phyloP scores from a whole-genome alignment of 2,888 invertebrate genomes.

The Drosophila anomelani region DNA sequence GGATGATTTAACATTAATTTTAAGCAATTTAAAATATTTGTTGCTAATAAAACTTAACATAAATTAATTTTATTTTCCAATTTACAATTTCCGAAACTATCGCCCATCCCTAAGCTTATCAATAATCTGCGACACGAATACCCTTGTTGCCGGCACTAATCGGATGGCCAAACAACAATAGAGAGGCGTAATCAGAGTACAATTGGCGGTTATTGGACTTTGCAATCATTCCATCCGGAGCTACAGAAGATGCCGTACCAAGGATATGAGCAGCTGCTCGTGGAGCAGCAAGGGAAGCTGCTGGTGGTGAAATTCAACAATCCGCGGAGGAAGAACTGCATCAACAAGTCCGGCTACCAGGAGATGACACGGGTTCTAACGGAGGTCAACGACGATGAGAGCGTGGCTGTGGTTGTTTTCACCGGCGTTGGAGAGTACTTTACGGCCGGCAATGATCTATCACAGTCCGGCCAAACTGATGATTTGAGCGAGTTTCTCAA shows the following conservation, averaged over 20 bases:
- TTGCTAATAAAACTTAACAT: too few relatives aligned
- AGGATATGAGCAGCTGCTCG: constrained; percentile 65
- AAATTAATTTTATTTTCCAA: not conserved
- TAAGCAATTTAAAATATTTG: not conserved
- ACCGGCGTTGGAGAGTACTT: constrained; percentile 86
- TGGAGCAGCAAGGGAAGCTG: constrained; percentile 85
- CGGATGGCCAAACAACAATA: constrained; percentile 36
- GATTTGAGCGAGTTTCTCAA: constrained; percentile 70
- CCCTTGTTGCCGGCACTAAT: constrained; percentile 9
- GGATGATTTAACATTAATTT: accelerated
- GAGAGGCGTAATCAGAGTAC: constrained; percentile 20
- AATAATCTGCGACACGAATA: not conserved
- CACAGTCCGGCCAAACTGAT: constrained; percentile 1
- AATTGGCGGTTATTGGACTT: constrained; percentile 30
- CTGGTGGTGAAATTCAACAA: constrained; percentile 89
- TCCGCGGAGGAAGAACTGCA: constrained; percentile 92
- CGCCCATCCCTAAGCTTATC: constrained; percentile 7
- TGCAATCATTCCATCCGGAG: constrained; percentile 5
- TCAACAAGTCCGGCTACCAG: constrained; percentile 89
- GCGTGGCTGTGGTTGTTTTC: constrained; percentile 89
- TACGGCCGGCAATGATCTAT: constrained; percentile 81
- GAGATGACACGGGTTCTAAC: constrained; percentile 88
- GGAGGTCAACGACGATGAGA: constrained; percentile 88
- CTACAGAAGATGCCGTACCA: constrained; percentile 63
- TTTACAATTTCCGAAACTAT: not conserved